Conservation (phyloP, 1,140 invertebrate species). For the Rhyacophila brunnea region DNA sequence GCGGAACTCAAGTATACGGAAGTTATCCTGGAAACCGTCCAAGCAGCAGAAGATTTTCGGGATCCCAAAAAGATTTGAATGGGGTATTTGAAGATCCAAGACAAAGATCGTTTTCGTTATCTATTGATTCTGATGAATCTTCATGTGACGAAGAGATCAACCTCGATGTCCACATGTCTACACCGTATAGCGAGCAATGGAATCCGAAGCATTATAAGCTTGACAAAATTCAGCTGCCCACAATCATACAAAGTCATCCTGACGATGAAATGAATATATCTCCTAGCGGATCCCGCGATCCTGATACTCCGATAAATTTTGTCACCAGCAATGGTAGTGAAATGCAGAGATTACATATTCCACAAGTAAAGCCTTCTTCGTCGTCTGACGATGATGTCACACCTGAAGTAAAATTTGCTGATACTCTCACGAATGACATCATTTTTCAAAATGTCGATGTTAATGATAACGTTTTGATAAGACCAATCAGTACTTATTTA, state of each 20-base stretch:
- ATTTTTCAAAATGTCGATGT: constrained; percentile 18
- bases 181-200: constrained; percentile 30
- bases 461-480: no score
- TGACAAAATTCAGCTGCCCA: constrained; percentile 6
- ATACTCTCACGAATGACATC: constrained; percentile 13
- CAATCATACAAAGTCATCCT: no score
- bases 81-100: no score
- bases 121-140: constrained; percentile 1
- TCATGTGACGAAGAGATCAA: constrained; percentile 20
- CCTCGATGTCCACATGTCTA: constrained; percentile 19
- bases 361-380: neutral
- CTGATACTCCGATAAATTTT: neutral
- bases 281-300: neutral
- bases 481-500: neutral
- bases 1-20: no score
- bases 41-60: no score
- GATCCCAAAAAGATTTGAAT: no score
- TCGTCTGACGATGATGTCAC: constrained; percentile 32
- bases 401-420: constrained; percentile 27
- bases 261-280: neutral
- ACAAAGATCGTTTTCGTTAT: no score
- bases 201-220: constrained; percentile 26
- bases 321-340: neutral
- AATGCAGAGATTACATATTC: neutral
- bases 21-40: no score